A percentile compares a stretch with the other conserved stretches of the same genome.
phyloP scores from a whole-genome alignment of 1,140 invertebrate genomes.

The Octopus bimaculoides region DNA sequence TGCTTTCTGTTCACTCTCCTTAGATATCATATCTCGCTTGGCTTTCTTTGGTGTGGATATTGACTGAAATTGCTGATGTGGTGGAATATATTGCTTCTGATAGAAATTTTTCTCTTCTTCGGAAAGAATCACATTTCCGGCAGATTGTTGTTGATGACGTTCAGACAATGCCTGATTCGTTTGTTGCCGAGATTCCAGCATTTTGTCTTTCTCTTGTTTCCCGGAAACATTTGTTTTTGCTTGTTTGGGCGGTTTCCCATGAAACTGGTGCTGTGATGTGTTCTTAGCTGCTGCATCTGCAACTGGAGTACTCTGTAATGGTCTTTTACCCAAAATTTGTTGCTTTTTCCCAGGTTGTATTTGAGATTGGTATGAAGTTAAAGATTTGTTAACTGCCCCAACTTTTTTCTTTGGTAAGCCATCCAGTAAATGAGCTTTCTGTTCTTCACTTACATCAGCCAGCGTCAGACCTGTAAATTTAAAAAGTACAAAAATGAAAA shows the following conservation, averaged over 20 bases:
- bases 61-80: not conserved
- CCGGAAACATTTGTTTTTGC: not conserved
- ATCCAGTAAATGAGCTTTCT: not conserved
- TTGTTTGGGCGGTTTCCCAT: not conserved
- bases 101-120: conserved; percentile 6
- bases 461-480: not conserved
- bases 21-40: not conserved
- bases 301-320: not conserved
- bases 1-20: not conserved
- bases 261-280: not conserved
- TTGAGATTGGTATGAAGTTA: not conserved
- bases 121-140: not conserved
- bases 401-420: not conserved
- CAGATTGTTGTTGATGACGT: not conserved
- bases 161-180: not conserved
- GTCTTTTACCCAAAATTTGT: not conserved
- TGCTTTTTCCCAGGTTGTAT: not conserved
- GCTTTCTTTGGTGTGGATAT: not conserved
- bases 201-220: not conserved
- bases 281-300: not conserved
- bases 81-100: conserved; percentile 7
- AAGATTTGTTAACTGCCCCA: not conserved
- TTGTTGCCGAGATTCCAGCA: not conserved
- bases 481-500: not conserved
- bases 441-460: not conserved